These are phyloP conservation scores for Gambusia affinis DNA, from an alignment of 2,113 vertebrate genomes.

Conservation along the genomic window DNA sequence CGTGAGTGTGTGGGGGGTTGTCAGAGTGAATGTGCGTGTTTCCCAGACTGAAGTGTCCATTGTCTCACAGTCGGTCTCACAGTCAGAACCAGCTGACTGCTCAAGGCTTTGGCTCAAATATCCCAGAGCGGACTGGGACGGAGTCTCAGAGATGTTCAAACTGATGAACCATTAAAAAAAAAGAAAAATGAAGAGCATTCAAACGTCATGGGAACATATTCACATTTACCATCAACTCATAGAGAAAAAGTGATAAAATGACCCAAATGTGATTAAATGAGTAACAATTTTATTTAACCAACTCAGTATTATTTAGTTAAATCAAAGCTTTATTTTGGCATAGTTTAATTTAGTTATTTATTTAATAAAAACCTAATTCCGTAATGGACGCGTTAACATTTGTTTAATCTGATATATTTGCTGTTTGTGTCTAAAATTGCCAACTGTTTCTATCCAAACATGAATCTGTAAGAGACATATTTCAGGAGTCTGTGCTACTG, in stretches of 20 bases:
- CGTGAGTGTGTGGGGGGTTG: constrained; percentile 20
- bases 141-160: not conserved
- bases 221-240: too few relatives aligned
- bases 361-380: not conserved
- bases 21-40: constrained; percentile 11
- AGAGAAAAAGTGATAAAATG: too few relatives aligned
- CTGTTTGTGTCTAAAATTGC: not conserved
- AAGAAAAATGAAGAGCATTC: not conserved
- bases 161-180: not conserved
- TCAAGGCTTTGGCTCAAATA: constrained; percentile 2
- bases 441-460: not conserved
- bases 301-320: not conserved
- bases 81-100: constrained; percentile 37
- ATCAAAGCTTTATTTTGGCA: not conserved
- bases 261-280: too few relatives aligned
- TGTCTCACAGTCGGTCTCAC: constrained; percentile 50
- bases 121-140: not conserved
- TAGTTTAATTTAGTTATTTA: not conserved
- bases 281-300: not conserved
- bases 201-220: too few relatives aligned
- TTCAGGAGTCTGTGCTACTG: not conserved
- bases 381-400: not conserved
- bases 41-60: constrained; percentile 30
- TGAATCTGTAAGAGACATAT: not conserved
- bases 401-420: not conserved